Base-by-base conservation (phyloP, 1,140 invertebrate genomes). In the Pogonus chalceus region DNA sequence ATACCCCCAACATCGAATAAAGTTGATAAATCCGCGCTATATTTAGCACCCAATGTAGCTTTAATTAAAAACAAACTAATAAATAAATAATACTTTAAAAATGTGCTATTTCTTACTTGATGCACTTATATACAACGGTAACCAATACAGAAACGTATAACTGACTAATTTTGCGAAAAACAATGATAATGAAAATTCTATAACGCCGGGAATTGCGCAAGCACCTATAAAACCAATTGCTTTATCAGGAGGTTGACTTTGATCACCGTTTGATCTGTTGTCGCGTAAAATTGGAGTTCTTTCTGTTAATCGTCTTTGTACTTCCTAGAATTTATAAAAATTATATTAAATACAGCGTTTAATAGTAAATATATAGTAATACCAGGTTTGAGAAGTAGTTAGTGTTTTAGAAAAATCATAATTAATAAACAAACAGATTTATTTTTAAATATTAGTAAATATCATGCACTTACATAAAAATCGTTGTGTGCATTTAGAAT, bases 121-220 rank as follows among this genome's bases (percentile, higher is more conserved):
- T 51, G 77, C 74, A 48, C 83, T 80, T 51, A 98, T 92, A 62
- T 96, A 98, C 14, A 85, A 71, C 46, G 95, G 95, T 58, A 98
- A 75, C 94, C 95, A 98, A 69, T 89, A 97, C 10, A 98, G 79
- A 72, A 98, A 98, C 53, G 94, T 97, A 67, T 98, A 98, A 66
- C 88, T 93, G 51, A 98, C 93, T 3, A 97, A 77, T 72, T 98
- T 98, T n/a, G 92, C 89, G 73, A 98, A 98, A 70, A 98, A 97
- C 24, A 98, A 75, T 31, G 89, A 92, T 1, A 96, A 66, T 0
- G 94, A 93, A 75, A 91, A 98, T 72, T 97, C 94, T 2, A 95
- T 63, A 1, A 98, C 95, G 20, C 95, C 94, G n/a, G 91, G 91
- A 65, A 94, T 93, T 58, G 73, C 72, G 0, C 92, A 69, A 22